These are phyloP conservation scores for Luperina testacea DNA, from an alignment of 2,888 invertebrate genomes.

Conservation along the genomic window DNA sequence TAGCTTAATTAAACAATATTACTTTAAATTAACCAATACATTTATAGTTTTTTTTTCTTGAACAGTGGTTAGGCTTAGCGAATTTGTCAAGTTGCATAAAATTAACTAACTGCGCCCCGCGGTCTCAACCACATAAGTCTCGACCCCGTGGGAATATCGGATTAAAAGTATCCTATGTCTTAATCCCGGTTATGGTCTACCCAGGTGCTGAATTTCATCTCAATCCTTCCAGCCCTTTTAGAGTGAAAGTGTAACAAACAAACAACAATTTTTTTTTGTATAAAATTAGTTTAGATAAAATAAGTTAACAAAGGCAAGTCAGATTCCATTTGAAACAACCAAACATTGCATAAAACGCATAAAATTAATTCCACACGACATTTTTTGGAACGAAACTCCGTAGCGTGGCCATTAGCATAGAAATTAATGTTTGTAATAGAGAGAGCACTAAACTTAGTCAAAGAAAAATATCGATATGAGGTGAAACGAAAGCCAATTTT, in stretches of 20 bases:
- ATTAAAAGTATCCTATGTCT: not conserved
- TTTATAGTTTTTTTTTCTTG: not conserved
- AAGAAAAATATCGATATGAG: conserved; percentile 52
- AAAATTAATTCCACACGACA: conserved; percentile 20
- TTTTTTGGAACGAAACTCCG: conserved; percentile 40
- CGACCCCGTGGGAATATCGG: not conserved
- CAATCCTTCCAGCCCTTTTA: not conserved
- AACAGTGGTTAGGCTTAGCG: not conserved
- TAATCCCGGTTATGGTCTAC: not conserved
- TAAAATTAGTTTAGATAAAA: not conserved
- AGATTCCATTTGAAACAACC: not conserved
- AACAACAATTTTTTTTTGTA: too few relatives aligned
- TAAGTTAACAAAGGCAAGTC: conserved; percentile 1
- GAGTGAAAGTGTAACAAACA: not conserved
- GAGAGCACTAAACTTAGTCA: conserved; percentile 44
- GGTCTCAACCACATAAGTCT: not conserved
- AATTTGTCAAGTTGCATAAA: not conserved
- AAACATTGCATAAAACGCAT: conserved; percentile 13
- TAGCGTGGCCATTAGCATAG: conserved; percentile 41
- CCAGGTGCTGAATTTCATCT: not conserved
- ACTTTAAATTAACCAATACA: not conserved
- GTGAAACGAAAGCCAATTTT: conserved; percentile 55
- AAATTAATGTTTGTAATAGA: conserved; percentile 57
- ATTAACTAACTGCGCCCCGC: not conserved
- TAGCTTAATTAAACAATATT: too few relatives aligned